Conservation (phyloP, 30 jellyfish, hydroid and myxozoan species). For the Hydractinia symbiolongicarpus region DNA sequence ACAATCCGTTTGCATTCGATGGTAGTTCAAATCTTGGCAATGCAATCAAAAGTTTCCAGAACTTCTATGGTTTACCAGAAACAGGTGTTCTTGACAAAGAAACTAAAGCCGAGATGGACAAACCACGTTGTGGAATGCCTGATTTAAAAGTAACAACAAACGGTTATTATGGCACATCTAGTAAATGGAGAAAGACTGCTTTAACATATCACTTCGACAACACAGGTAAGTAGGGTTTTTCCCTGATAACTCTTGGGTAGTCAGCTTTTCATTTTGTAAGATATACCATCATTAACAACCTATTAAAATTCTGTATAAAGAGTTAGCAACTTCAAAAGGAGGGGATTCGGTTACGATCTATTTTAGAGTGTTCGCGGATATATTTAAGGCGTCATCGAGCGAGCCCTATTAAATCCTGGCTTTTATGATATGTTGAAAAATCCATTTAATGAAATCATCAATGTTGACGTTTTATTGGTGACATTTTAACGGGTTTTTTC, state of each 20-base stretch:
- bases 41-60: background rate
- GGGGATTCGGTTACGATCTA: no score
- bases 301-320: no score
- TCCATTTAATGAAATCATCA: no score
- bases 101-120: slow-evolving; percentile 3
- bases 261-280: background rate
- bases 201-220: slow-evolving; percentile 8
- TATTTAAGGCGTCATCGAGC: no score
- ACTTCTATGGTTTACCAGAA: slow-evolving; percentile 8
- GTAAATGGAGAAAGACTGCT: slow-evolving; percentile 8
- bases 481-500: no score
- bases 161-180: background rate
- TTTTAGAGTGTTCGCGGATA: no score
- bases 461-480: no score
- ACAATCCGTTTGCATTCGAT: slow-evolving; percentile 6
- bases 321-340: no score
- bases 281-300: no score
- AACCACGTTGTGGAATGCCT: slow-evolving; percentile 17
- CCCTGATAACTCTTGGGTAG: no score
- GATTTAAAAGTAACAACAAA: background rate
- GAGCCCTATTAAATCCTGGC: no score
- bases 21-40: slow-evolving; percentile 2
- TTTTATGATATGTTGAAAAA: no score
- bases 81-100: slow-evolving; percentile 10
- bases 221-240: background rate